Percentiles rank a stretch among this genome's conserved stretches.
phyloP scores from a whole-genome alignment of 2,113 vertebrate species.

The Mustela lutreola region DNA sequence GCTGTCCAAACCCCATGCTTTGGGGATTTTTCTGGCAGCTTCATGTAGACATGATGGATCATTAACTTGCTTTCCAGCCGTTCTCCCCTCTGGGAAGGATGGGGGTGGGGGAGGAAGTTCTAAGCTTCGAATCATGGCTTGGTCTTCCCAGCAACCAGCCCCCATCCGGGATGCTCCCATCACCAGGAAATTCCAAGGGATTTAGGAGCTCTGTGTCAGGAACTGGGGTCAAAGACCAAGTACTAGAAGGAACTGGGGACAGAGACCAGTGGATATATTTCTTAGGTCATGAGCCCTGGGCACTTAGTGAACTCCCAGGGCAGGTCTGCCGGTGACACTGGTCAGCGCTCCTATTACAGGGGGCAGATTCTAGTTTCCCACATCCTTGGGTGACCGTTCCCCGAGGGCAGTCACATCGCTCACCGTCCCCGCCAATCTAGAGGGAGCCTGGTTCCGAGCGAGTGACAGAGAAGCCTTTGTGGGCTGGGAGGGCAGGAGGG shows the following conservation, averaged over 20 bases:
- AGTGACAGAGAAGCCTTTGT: background rate
- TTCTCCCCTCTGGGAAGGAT: background rate
- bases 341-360: background rate
- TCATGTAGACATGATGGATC: background rate
- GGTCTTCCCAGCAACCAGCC: background rate
- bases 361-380: background rate
- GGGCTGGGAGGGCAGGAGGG: background rate
- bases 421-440: accelerated
- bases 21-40: background rate
- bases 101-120: background rate
- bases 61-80: background rate
- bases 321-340: accelerated
- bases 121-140: background rate
- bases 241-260: background rate
- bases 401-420: background rate
- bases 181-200: background rate
- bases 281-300: background rate
- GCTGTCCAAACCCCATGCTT: background rate
- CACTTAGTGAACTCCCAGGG: background rate
- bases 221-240: background rate
- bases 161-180: accelerated
- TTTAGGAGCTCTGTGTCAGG: background rate
- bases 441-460: background rate
- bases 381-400: background rate
- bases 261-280: background rate